phyloP scores from a whole-genome alignment of 2,113 vertebrate species.

The Alethe diademata region DNA sequence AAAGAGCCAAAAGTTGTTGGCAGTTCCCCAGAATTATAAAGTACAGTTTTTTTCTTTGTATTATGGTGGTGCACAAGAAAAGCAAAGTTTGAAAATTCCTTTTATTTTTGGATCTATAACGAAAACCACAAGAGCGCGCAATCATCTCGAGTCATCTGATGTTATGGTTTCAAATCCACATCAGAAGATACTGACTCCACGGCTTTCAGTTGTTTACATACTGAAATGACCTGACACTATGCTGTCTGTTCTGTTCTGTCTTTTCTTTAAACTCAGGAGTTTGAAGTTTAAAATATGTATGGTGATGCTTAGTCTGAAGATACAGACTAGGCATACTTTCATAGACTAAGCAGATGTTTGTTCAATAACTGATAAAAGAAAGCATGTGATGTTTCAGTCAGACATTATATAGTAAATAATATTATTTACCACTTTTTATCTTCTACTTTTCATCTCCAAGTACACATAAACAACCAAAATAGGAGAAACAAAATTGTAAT shows the following conservation, averaged over 20 bases:
- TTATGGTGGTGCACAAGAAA: background rate
- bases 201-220: conserved; percentile 1
- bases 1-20: background rate
- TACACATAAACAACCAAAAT: background rate
- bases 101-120: background rate
- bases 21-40: background rate
- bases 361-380: background rate
- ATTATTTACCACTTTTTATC: background rate
- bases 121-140: background rate
- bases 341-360: background rate
- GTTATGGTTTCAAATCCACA: conserved; percentile 1
- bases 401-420: background rate
- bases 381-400: background rate
- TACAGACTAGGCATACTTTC: background rate
- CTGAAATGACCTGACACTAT: background rate
- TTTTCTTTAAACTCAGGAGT: background rate
- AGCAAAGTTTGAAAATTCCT: background rate
- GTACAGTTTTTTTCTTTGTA: background rate
- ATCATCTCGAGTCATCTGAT: background rate
- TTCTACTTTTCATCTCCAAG: background rate
- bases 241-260: background rate
- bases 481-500: background rate
- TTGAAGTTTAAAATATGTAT: background rate
- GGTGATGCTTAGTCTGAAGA: background rate
- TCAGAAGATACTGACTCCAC: background rate